Conservation (phyloP, 2,113 vertebrate species). For the Bettongia penicillata region DNA sequence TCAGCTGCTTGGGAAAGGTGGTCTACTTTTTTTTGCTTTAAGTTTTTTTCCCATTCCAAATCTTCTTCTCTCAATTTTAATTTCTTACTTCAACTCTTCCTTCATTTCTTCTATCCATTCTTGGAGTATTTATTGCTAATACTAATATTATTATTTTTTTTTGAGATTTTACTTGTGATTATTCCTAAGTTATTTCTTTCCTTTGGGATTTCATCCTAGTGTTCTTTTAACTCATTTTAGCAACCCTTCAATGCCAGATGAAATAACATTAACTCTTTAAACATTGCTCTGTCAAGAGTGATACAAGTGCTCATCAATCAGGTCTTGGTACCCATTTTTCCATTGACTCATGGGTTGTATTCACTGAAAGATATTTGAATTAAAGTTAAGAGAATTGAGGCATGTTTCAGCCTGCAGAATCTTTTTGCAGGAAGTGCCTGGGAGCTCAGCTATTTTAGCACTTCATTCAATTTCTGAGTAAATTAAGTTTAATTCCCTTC, state of each 20-base stretch:
- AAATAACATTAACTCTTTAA: neutral
- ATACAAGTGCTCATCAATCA: neutral
- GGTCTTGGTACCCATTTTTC: neutral
- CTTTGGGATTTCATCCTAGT: neutral
- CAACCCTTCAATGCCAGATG: neutral
- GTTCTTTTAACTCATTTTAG: neutral
- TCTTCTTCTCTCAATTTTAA: neutral
- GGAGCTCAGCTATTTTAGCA: neutral
- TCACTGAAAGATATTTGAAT: neutral
- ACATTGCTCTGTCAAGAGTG: conserved; percentile 12
- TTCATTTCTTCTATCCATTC: neutral
- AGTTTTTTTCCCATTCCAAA: neutral
- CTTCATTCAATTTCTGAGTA: neutral
- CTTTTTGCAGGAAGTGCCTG: neutral
- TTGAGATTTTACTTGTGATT: neutral
- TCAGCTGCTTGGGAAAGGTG: neutral
- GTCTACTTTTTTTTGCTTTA: neutral
- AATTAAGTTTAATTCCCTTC: neutral
- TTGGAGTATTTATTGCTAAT: neutral
- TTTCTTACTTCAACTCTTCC: neutral
- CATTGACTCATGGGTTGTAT: neutral
- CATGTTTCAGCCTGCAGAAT: neutral
- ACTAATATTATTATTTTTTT: neutral
- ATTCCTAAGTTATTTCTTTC: neutral
- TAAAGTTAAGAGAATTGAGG: neutral